phyloP scores from a whole-genome alignment of 2,113 vertebrate species.

The Triplophysa tibetana region DNA sequence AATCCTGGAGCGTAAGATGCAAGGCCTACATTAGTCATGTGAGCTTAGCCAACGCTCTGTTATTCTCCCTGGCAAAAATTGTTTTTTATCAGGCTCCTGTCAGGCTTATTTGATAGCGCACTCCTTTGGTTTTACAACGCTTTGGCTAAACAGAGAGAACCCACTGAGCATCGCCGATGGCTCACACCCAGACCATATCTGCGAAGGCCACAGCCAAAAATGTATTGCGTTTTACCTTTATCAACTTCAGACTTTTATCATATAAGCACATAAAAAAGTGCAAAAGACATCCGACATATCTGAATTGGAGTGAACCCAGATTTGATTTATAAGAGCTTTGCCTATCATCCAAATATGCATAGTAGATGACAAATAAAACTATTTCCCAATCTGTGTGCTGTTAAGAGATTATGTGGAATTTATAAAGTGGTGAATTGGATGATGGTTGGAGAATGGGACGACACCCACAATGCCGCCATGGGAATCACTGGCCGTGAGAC shows the following conservation, averaged over 20 bases:
- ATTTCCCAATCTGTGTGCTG: constrained; percentile 25
- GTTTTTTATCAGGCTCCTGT: constrained; percentile 42
- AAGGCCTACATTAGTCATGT: constrained; percentile 36
- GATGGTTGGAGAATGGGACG: constrained; percentile 46
- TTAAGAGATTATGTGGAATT: constrained; percentile 31
- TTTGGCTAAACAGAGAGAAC: constrained; percentile 40
- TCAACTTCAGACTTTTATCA: constrained; percentile 24
- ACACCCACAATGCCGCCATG: constrained; percentile 41
- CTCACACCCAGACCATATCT: constrained; percentile 9
- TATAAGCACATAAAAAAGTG: neutral
- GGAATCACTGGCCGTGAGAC: constrained; percentile 46
- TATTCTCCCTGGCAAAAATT: constrained; percentile 38
- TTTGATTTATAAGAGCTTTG: constrained; percentile 13
- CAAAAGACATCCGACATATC: neutral
- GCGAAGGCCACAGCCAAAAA: constrained; percentile 29
- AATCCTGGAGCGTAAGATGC: constrained; percentile 28
- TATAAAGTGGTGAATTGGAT: constrained; percentile 35
- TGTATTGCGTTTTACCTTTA: constrained; percentile 13
- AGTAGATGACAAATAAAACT: constrained; percentile 20
- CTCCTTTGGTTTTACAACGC: constrained; percentile 44
- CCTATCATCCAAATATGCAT: constrained; percentile 11
- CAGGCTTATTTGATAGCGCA: constrained; percentile 41
- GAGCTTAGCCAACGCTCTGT: constrained; percentile 37
- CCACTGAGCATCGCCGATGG: constrained; percentile 27
- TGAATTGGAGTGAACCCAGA: constrained; percentile 27